These are phyloP conservation scores for Drosophila neotestacea DNA, from an alignment of 2,888 invertebrate species.

Conservation along the genomic window DNA sequence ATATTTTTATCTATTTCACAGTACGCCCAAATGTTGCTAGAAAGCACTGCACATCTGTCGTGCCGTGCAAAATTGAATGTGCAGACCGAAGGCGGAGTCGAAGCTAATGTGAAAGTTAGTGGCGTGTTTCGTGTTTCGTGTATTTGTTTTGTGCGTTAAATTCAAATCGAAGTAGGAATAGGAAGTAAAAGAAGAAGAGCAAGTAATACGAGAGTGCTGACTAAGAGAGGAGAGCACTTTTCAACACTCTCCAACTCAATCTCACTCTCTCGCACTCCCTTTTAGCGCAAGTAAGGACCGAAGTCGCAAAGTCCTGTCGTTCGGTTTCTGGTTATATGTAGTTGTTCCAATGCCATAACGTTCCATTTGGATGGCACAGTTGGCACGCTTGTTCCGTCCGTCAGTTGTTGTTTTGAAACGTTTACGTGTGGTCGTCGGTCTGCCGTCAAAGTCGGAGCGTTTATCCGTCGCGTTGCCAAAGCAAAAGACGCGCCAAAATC, in stretches of 20 bases:
- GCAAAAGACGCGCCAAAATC: constrained; percentile 60
- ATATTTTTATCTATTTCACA: constrained; percentile 8
- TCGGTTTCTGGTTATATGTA: constrained; percentile 24
- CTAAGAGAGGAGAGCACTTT: constrained; percentile 23
- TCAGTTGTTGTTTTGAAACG: constrained; percentile 65
- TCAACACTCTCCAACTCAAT: constrained; percentile 5
- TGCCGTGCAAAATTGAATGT: constrained; percentile 24
- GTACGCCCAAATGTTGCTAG: constrained; percentile 13
- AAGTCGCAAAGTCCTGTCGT: constrained; percentile 23
- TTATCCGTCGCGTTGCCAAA: constrained; percentile 25
- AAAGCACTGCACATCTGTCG: constrained; percentile 59
- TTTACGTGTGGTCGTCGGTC: constrained; percentile 39
- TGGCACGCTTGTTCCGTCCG: constrained; percentile 13
- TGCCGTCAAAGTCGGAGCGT: constrained; percentile 17
- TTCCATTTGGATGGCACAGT: constrained; percentile 29
- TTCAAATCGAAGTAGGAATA: constrained; percentile 17
- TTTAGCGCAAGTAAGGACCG: constrained; percentile 13
- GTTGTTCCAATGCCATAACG: constrained; percentile 42
- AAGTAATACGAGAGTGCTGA: constrained; percentile 42
- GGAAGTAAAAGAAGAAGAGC: constrained; percentile 11
- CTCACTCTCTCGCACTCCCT: constrained; percentile 24
- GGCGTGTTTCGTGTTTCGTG: neutral
- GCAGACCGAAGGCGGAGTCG: constrained; percentile 20
- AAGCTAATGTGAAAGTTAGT: constrained; percentile 27
- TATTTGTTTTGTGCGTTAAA: constrained; percentile 12